Base-by-base conservation (phyloP, 1,140 invertebrate genomes). In the Bombus superbus region DNA sequence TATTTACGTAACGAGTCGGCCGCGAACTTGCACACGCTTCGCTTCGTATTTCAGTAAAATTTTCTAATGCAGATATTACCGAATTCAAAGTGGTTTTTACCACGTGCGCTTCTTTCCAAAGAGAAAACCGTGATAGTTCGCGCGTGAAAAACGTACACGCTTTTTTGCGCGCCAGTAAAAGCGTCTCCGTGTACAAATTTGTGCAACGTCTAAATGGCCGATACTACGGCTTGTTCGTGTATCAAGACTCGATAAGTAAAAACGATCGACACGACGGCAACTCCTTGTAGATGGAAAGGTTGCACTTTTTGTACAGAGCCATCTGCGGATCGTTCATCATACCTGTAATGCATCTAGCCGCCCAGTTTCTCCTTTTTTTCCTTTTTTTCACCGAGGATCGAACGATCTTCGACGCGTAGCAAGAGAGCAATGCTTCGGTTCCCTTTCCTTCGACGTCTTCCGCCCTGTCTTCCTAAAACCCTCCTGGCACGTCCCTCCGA, bases 281-380 rank as follows among this genome's bases (percentile, higher is more conserved):
- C 81, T 69, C 53, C 35, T 42, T 25, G 80, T 77, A 84, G 72
- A 88, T 72, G 77, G 59, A 82, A 75, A 59, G 68, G 53, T 40
- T 86, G 44, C 44, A 73, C 68, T 77, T 85, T 87, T 90, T 92
- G 69, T 86, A 78, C 47, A 42, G 59, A 86, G 80, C 81, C 92
- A 92, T 91, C 90, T 93, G 90, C 89, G 76, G 89, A 88, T 93
- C 93, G 90, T 94, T 92, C 93, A 93, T 94, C 93, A 94, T 91
- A 77, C 62, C 62, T 82, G 87, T 92, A 93, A 93, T 93, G 90
- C 91, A 90, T 92, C 92, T 78, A 82, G 81, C 78, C 84, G 44
- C 83, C 64, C 85, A 81, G 81, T 88, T 90, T 89, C 86, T 81
- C 44, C 79, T 86, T 77, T 74, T 78, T 85, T 9, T 28, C 75